Base-by-base conservation (phyloP, 2,797 vertebrate genomes). In the Pogonophryne albipinna region DNA sequence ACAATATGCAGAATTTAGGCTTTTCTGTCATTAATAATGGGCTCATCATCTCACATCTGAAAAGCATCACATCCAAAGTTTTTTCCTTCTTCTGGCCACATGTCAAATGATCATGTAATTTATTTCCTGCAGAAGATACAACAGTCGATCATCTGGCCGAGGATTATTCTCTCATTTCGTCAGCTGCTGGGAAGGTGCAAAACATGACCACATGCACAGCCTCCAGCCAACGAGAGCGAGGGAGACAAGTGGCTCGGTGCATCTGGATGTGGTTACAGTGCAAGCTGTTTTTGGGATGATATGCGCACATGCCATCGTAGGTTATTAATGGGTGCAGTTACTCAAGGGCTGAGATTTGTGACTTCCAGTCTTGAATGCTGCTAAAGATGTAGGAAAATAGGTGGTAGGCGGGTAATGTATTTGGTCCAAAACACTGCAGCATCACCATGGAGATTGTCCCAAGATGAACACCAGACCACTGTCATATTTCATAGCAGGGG, bases 261-360 rank as follows among this genome's bases (percentile, higher is more conserved):
- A 91, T 92, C 91, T 94, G 93, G 87, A 89, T 71, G 60, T 82
- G 68, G 80, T 93, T 93, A 91, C 27, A 23, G 60, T 58, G 71
- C 52, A 44, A 42, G 78, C 73, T 75, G 73, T 66, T 78, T 84
- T 64, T 47, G 4, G 38, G 66, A 87, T 74, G 83, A 84, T 89
- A 66, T 74, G 67, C 16, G 50, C 68, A 64, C 64, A 46, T 59
- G 72, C 83, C 85, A 84, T 89, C 79, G 62, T 23, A 68, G 74
- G 85, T 91, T 84, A 85, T 86, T 86, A 71, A 72, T 83, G 65
- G 41, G 71, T 63, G 66, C 71, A 55, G 60, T 66, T 66, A 65
- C 66, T 71, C 12, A 1, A 46, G 52, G 80, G 66, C 57, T 31
- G 19, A 20, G 75, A 93, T 91, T 88, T 89, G 77, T 81, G 77